These are phyloP conservation scores for Erythrolamprus reginae DNA, from an alignment of 2,113 vertebrate species.

Conservation along the genomic window DNA sequence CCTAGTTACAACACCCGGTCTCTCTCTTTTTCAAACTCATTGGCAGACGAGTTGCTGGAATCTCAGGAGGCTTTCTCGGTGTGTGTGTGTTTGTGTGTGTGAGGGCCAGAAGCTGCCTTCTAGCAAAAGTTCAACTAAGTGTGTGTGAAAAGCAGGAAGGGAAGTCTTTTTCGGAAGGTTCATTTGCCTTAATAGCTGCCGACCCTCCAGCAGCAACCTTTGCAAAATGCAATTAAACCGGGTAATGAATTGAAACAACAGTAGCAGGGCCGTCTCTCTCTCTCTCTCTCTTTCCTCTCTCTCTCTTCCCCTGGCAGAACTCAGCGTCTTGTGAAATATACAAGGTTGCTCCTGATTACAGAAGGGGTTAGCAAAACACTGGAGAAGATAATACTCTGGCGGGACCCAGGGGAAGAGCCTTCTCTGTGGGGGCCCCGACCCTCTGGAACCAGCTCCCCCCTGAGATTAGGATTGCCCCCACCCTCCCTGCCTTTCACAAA, in stretches of 20 bases:
- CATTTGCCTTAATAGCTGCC: background rate
- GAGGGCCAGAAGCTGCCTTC: background rate
- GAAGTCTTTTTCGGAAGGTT: background rate
- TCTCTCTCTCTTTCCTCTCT: background rate
- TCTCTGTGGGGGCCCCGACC: too few relatives aligned
- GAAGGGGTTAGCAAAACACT: background rate
- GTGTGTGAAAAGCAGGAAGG: background rate
- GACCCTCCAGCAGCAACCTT: background rate
- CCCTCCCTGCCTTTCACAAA: too few relatives aligned
- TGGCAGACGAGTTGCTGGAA: background rate
- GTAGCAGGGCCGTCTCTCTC: background rate
- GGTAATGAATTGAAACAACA: conserved; percentile 9
- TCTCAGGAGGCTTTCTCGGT: background rate
- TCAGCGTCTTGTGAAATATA: background rate
- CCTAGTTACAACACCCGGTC: background rate
- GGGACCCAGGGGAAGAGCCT: too few relatives aligned
- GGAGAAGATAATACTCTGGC: background rate
- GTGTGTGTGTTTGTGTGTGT: too few relatives aligned
- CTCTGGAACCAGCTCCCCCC: too few relatives aligned
- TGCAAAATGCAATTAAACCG: conserved; percentile 22
- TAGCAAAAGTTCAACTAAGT: background rate
- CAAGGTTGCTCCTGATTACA: background rate
- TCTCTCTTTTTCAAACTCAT: background rate
- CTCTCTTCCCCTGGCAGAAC: background rate
- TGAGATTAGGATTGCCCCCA: too few relatives aligned